Conservation (phyloP, 2,797 vertebrate genomes). For the Todus mexicanus region DNA sequence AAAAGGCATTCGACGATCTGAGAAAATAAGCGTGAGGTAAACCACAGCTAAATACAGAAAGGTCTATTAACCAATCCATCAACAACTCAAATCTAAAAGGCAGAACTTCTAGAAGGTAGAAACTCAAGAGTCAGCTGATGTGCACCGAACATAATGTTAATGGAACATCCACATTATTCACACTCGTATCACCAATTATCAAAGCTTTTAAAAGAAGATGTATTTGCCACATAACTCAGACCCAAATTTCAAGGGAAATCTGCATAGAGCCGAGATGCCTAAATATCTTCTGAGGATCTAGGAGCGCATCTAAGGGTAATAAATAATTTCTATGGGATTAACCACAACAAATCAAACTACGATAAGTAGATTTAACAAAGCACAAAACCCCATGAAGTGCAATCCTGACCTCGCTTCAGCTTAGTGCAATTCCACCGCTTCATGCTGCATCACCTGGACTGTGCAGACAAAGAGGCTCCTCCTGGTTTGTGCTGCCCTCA, state of each 20-base stretch:
- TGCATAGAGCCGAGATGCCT: background rate
- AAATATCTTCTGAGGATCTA: background rate
- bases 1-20: background rate
- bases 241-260: conserved; percentile 14
- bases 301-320: background rate
- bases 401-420: conserved; percentile 26
- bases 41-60: conserved; percentile 33
- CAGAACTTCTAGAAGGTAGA: conserved; percentile 18
- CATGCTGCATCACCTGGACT: background rate
- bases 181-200: conserved; percentile 52
- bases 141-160: conserved; percentile 50
- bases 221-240: conserved; percentile 31
- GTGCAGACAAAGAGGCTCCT: conserved; percentile 23
- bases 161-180: conserved; percentile 41
- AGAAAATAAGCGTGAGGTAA: conserved; percentile 13
- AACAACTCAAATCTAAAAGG: background rate
- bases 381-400: background rate
- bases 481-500: conserved; percentile 11
- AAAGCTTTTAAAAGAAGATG: conserved; percentile 45
- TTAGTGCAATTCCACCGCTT: background rate
- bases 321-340: conserved; percentile 34
- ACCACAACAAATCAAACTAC: conserved; percentile 13
- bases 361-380: conserved; percentile 21
- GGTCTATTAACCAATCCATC: conserved; percentile 25
- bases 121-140: conserved; percentile 32